Conservation (phyloP, 2,888 invertebrate species). For the Deilephila elpenor region DNA sequence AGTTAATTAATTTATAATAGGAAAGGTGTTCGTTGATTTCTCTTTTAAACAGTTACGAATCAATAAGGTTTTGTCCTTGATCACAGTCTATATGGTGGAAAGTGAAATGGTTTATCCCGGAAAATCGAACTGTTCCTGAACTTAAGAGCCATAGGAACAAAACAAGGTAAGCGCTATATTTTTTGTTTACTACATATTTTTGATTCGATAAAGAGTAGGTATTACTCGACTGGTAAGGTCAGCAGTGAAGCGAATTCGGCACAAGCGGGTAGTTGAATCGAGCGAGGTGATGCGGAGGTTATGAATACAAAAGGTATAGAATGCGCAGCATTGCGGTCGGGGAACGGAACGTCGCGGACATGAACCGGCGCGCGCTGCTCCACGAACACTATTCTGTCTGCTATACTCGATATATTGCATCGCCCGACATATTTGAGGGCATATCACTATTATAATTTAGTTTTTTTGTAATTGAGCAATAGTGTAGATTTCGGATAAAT, state of each 20-base stretch:
- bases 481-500: too few species aligned
- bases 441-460: neutral
- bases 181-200: neutral
- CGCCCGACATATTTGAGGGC: neutral
- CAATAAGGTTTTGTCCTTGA: too few species aligned
- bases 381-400: slow-evolving; percentile 57
- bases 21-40: too few species aligned
- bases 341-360: slow-evolving; percentile 68
- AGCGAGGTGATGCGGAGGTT: slow-evolving; percentile 71
- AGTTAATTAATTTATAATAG: too few species aligned
- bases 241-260: slow-evolving; percentile 59
- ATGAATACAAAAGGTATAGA: slow-evolving; percentile 72
- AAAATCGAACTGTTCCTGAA: too few species aligned
- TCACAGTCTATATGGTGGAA: too few species aligned
- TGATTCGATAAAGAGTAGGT: slow-evolving; percentile 1
- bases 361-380: slow-evolving; percentile 52
- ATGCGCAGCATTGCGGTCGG: slow-evolving; percentile 68
- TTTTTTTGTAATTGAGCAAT: too few species aligned
- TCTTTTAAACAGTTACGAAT: too few species aligned
- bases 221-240: slow-evolving; percentile 48
- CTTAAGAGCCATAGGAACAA: neutral
- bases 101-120: too few species aligned
- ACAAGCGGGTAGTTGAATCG: slow-evolving; percentile 53
- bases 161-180: neutral
- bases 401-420: slow-evolving; percentile 30